These are phyloP conservation scores for Prunella strophiata DNA, from an alignment of 2,797 vertebrate species.

Conservation along the genomic window DNA sequence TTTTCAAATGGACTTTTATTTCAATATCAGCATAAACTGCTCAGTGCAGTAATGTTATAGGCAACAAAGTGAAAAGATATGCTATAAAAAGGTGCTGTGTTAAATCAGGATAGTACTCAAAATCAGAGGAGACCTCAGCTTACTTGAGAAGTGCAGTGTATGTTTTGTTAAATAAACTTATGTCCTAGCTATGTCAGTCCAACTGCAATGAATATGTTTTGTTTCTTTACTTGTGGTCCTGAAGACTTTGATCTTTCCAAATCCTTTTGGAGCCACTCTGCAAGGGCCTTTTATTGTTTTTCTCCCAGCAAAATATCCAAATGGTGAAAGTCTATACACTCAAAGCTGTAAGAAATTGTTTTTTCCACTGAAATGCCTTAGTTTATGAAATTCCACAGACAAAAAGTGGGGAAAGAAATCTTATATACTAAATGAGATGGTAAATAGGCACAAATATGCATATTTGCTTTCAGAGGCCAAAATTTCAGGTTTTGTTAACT, in stretches of 20 bases:
- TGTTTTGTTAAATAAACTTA: not conserved
- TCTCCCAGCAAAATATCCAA: not conserved
- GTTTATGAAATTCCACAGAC: not conserved
- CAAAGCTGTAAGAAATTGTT: not conserved
- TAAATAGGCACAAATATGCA: not conserved
- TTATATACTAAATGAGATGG: not conserved
- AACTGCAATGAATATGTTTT: not conserved
- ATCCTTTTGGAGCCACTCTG: not conserved
- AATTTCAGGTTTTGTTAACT: not conserved
- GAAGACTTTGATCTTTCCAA: slow-evolving; percentile 2
- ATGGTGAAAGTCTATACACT: not conserved
- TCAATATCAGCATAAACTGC: not conserved
- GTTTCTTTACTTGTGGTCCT: not conserved
- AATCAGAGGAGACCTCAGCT: not conserved
- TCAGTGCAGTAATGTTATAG: not conserved
- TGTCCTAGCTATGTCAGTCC: not conserved
- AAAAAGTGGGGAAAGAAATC: not conserved
- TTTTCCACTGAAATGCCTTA: not conserved
- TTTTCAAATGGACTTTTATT: not conserved
- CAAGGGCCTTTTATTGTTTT: not conserved
- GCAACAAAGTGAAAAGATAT: not conserved
- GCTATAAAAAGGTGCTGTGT: not conserved
- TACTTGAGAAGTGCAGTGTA: not conserved
- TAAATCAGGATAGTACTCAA: not conserved
- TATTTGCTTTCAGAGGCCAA: not conserved